Evolutionary conservation across 2,113 vertebrate genomes (phyloP).

Genomic region (Verasper variegatus): DNA sequence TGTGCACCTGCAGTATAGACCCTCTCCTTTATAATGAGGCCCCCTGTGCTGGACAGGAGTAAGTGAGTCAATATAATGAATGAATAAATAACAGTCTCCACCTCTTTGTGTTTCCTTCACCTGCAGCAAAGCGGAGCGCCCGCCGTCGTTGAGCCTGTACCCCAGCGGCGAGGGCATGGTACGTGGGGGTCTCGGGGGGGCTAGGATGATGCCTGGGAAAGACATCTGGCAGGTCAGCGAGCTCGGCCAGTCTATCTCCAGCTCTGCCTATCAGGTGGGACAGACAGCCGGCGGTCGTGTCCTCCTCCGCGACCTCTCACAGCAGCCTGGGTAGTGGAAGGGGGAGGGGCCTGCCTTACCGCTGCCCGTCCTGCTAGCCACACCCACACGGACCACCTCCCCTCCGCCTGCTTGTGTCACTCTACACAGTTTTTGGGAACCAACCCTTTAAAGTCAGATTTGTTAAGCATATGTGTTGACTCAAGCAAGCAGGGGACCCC

Average conservation of each 20-base stretch:
- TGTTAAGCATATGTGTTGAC: slow-evolving; percentile 32
- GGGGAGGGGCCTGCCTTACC: slow-evolving; percentile 44
- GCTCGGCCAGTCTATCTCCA: slow-evolving; percentile 90
- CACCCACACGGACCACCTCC: slow-evolving; percentile 48
- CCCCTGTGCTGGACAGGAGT: background rate
- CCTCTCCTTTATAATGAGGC: background rate
- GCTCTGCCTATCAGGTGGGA: slow-evolving; percentile 95
- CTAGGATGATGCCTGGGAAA: slow-evolving; percentile 89
- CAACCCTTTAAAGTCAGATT: slow-evolving; percentile 7
- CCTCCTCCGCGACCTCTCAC: slow-evolving; percentile 15
- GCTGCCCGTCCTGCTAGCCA: slow-evolving; percentile 52
- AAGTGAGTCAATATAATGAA: background rate
- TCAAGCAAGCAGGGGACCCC: slow-evolving; percentile 67
- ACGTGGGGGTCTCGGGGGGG: slow-evolving; percentile 94
- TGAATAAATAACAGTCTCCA: background rate
- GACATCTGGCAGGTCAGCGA: slow-evolving; percentile 97
- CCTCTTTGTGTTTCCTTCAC: slow-evolving; percentile 47
- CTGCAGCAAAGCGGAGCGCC: slow-evolving; percentile 94
- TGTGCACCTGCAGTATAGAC: background rate
- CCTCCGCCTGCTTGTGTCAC: slow-evolving; percentile 70
- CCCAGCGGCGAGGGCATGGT: slow-evolving; percentile 94
- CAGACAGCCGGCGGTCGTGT: slow-evolving; percentile 70
- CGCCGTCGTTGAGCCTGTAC: slow-evolving; percentile 94
- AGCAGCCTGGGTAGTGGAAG: slow-evolving; percentile 51
- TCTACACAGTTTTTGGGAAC: slow-evolving; percentile 14